Conservation (phyloP, 1,140 invertebrate species). For the Danaus melanippus region DNA sequence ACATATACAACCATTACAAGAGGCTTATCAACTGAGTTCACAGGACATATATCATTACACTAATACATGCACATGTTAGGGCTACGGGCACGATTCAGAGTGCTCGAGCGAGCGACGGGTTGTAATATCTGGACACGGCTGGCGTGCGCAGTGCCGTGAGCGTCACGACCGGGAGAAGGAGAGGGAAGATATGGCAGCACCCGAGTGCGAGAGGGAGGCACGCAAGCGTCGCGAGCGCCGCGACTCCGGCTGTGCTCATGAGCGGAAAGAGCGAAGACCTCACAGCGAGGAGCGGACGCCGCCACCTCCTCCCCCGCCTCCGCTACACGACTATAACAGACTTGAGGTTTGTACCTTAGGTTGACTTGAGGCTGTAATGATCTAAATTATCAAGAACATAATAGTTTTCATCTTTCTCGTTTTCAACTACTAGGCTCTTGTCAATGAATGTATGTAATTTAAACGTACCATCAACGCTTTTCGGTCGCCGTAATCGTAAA, state of each 20-base stretch:
- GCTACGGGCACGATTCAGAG: slow-evolving; percentile 60
- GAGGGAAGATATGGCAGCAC: slow-evolving; percentile 59
- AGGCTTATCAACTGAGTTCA: neutral
- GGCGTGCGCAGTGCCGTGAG: slow-evolving; percentile 64
- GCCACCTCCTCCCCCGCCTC: slow-evolving; percentile 50
- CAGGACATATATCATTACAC: slow-evolving; percentile 18
- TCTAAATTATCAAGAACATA: neutral
- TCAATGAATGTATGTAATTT: no score
- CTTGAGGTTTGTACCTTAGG: slow-evolving; percentile 43
- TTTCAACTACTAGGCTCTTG: neutral
- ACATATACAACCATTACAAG: neutral
- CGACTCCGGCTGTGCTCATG: slow-evolving; percentile 76
- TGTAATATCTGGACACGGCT: slow-evolving; percentile 58
- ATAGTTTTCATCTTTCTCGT: neutral
- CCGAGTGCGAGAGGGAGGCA: slow-evolving; percentile 62
- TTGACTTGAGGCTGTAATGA: no score
- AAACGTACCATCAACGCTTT: no score
- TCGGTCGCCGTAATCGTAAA: no score
- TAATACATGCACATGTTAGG: slow-evolving; percentile 50
- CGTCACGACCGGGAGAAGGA: slow-evolving; percentile 38
- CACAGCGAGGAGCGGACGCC: slow-evolving; percentile 77
- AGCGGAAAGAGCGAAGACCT: slow-evolving; percentile 83
- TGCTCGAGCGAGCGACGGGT: slow-evolving; percentile 58
- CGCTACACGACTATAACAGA: slow-evolving; percentile 56
- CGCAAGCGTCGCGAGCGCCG: slow-evolving; percentile 85